phyloP scores from a whole-genome alignment of 2,113 vertebrate species.

The Myrmecophaga tridactyla region DNA sequence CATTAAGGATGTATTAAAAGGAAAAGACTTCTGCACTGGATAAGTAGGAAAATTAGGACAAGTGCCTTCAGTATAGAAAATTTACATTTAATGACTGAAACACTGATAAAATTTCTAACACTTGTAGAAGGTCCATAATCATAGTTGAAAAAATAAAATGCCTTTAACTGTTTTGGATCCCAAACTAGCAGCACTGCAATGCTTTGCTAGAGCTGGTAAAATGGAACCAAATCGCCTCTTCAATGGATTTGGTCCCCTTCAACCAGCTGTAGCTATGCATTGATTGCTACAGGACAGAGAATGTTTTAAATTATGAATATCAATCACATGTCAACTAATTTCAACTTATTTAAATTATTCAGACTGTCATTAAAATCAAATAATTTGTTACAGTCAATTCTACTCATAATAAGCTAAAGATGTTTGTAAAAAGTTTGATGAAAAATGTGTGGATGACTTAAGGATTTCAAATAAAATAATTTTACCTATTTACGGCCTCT shows the following conservation, averaged over 20 bases:
- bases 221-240: constrained; percentile 90
- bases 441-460: constrained; percentile 51
- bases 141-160: constrained; percentile 15
- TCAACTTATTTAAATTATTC: constrained; percentile 38
- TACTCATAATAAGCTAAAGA: constrained; percentile 25
- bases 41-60: not conserved
- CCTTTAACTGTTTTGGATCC: constrained; percentile 38
- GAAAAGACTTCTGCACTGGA: not conserved
- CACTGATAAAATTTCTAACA: not conserved
- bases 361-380: constrained; percentile 39
- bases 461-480: constrained; percentile 69
- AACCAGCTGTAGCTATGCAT: constrained; percentile 93
- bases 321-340: constrained; percentile 24
- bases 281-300: constrained; percentile 84
- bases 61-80: not conserved
- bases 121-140: not conserved
- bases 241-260: constrained; percentile 93
- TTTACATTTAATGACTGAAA: not conserved
- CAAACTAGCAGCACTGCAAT: constrained; percentile 77
- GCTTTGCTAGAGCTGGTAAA: constrained; percentile 91
- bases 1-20: not conserved
- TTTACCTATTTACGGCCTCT: constrained; percentile 51
- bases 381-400: constrained; percentile 35
- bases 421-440: constrained; percentile 46
- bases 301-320: not conserved